Base-by-base conservation (phyloP, 23 tunicate genomes). In the Aplidium turbinatum region DNA sequence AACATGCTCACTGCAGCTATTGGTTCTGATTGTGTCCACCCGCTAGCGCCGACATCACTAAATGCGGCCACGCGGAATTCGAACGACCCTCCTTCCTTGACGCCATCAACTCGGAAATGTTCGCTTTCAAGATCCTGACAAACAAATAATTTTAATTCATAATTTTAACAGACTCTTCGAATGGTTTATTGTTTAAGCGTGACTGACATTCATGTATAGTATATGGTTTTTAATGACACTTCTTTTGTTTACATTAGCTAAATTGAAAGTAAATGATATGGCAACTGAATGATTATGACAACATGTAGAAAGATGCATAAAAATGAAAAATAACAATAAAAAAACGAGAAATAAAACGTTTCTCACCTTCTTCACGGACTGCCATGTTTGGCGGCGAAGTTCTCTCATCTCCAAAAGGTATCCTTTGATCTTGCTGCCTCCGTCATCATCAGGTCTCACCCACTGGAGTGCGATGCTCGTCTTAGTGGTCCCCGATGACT, bases 1-100 rank as follows among this genome's bases (percentile, higher is more conserved):
- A 94, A 84, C 90, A 94, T 84, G 90, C 86, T 67, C 28, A 78
- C 67, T 1, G 95, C 99, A 55, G 94, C 85, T 2, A 94, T 82
- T 0, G 95, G 85, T 29, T 87, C 89, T 19, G 81, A 83, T 78
- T 87, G 85, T 16, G 73, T 68, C 91, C 91, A 94, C 22, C 89
- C 99, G 42, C 89, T 81, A 20, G 61, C 20, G 32, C 99, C 99
- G 3, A 80, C 70, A 3, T 64, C 77, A 40, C 73, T 94, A 42
- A 76, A 80, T 27, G 94, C 93, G 30, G 80, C 73, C 6, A 94
- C 86, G 9, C 95, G 84, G 62, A 87, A 94, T 47, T 86, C 94
- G 79, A 77, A 94, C 7, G 85, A 66, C 18, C 78, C 81, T 1
- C 93, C 99, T 65, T 87, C 95, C 38, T 82, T 94, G 33, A 94